These are phyloP conservation scores for Argyrosomus japonicus DNA, from an alignment of 2,113 vertebrate species.

Conservation along the genomic window DNA sequence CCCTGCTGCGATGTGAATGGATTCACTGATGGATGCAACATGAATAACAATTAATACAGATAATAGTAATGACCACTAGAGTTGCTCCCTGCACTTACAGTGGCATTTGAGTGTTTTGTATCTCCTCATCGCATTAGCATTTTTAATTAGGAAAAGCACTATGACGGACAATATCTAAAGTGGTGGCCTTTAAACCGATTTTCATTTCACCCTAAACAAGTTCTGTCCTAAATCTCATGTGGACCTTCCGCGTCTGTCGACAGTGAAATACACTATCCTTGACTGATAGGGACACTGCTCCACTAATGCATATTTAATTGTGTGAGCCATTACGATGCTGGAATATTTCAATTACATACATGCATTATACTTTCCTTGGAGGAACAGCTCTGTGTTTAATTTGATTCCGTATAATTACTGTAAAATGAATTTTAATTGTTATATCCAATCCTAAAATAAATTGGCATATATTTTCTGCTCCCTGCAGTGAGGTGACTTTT, in stretches of 20 bases:
- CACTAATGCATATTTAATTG: constrained; percentile 82
- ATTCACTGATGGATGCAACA: constrained; percentile 23
- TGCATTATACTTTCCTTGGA: constrained; percentile 73
- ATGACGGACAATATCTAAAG: constrained; percentile 42
- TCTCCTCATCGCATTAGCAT: constrained; percentile 39
- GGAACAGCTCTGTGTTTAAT: constrained; percentile 76
- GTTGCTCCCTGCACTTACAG: constrained; percentile 8
- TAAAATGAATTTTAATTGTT: constrained; percentile 81
- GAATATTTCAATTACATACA: constrained; percentile 82
- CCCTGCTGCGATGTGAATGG: constrained; percentile 16
- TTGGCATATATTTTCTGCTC: constrained; percentile 44
- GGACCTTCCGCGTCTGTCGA: constrained; percentile 43
- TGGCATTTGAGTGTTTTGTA: constrained; percentile 28
- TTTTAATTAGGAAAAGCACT: constrained; percentile 33
- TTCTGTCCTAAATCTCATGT: constrained; percentile 4
- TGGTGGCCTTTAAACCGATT: constrained; percentile 37
- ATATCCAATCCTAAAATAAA: constrained; percentile 73
- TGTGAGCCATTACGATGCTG: constrained; percentile 76
- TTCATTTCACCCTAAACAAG: constrained; percentile 30
- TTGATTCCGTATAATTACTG: constrained; percentile 80
- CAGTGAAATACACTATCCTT: constrained; percentile 58
- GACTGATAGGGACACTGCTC: constrained; percentile 68
- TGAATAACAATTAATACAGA: constrained; percentile 46
- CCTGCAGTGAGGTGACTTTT: constrained; percentile 55
- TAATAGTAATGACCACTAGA: constrained; percentile 17